phyloP scores from a whole-genome alignment of 2,888 invertebrate species.

The Drosophila antonietae region DNA sequence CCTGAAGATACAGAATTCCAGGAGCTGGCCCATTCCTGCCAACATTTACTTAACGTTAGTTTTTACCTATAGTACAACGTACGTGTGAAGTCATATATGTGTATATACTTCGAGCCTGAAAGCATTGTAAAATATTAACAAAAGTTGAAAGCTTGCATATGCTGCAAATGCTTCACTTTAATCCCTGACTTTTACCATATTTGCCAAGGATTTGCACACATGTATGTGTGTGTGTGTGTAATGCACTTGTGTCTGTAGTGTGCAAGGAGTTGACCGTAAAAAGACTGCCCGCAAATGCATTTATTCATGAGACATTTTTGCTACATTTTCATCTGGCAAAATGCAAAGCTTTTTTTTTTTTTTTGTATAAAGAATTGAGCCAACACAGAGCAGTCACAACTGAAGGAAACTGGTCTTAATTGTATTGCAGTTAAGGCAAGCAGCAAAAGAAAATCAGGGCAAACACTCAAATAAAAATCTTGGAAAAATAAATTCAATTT shows the following conservation, averaged over 20 bases:
- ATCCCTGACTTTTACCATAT: slow-evolving; percentile 59
- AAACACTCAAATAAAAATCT: slow-evolving; percentile 15
- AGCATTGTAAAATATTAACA: slow-evolving; percentile 57
- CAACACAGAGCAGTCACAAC: slow-evolving; percentile 16
- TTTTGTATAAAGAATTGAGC: neutral
- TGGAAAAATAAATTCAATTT: neutral
- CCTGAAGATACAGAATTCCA: slow-evolving; percentile 1
- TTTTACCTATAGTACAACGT: neutral
- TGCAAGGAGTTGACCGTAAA: slow-evolving; percentile 33
- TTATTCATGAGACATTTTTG: slow-evolving; percentile 60
- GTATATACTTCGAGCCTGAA: slow-evolving; percentile 11
- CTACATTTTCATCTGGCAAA: slow-evolving; percentile 33
- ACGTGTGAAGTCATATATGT: slow-evolving; percentile 29
- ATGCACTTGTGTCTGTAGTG: slow-evolving; percentile 4
- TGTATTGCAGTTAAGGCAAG: slow-evolving; percentile 37
- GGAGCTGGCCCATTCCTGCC: slow-evolving; percentile 2
- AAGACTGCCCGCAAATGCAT: slow-evolving; percentile 60
- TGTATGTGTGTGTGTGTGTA: neutral
- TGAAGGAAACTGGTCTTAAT: slow-evolving; percentile 38
- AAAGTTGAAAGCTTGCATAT: slow-evolving; percentile 63
- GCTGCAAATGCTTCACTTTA: slow-evolving; percentile 40
- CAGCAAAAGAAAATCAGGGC: slow-evolving; percentile 12
- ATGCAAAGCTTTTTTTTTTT: slow-evolving; percentile 19
- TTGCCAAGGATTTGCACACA: slow-evolving; percentile 45
- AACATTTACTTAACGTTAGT: slow-evolving; percentile 18